phyloP scores from a whole-genome alignment of 2,113 vertebrate species.

The Petaurus breviceps region DNA sequence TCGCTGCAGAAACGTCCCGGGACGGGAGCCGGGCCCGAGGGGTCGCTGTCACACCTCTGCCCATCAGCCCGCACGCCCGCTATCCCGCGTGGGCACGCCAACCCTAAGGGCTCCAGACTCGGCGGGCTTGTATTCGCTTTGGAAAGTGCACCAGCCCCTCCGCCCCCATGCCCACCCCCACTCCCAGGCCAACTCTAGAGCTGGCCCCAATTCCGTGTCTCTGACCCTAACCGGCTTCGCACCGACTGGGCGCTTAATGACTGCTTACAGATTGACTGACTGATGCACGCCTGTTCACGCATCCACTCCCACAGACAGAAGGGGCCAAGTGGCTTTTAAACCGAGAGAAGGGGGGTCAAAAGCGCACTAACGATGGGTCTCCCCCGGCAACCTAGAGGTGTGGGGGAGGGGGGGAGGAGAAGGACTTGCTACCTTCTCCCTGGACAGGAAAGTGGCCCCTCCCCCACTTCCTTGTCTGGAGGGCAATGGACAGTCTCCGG shows the following conservation, averaged over 20 bases:
- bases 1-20: neutral
- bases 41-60: neutral
- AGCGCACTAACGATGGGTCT: neutral
- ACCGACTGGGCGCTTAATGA: neutral
- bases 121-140: neutral
- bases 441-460: neutral
- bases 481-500: neutral
- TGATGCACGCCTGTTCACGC: neutral
- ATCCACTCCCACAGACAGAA: neutral
- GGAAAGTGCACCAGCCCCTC: too few relatives aligned
- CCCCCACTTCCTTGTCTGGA: neutral
- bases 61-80: too few relatives aligned
- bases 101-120: too few relatives aligned
- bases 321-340: neutral
- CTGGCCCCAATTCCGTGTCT: too few relatives aligned
- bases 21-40: neutral
- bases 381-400: neutral
- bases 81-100: neutral
- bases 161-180: neutral
- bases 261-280: neutral
- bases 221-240: too few relatives aligned
- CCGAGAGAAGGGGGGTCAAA: neutral
- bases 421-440: neutral
- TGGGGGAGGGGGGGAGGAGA: neutral
- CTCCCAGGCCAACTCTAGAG: accelerated